Evolutionary conservation across 2,888 invertebrate genomes (phyloP).

Genomic region (Allophyes oxyacanthae): DNA sequence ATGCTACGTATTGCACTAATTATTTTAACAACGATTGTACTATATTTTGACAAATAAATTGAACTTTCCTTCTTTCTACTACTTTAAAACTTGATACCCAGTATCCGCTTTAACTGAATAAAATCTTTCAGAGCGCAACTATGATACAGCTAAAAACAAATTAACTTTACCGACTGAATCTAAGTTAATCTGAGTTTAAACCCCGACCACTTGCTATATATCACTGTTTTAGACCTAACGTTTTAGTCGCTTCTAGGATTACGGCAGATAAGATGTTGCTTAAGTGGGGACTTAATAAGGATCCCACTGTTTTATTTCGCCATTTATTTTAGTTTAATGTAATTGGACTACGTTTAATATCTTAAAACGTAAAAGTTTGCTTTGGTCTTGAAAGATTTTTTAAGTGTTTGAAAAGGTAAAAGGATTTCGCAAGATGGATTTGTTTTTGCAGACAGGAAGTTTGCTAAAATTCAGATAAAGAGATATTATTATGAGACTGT

Average conservation of each 20-base stretch:
- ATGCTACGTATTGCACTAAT: too few species aligned
- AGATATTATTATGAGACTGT: constrained; percentile 7
- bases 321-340: constrained; percentile 55
- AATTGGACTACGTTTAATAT: constrained; percentile 51
- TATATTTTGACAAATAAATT: too few species aligned
- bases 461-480: constrained; percentile 19
- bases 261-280: constrained; percentile 61
- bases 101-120: constrained; percentile 15
- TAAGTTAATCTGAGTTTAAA: constrained; percentile 59
- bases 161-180: constrained; percentile 48
- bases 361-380: constrained; percentile 42
- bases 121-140: constrained; percentile 25
- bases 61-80: too few species aligned
- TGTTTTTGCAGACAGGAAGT: constrained; percentile 46
- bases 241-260: constrained; percentile 59
- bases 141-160: constrained; percentile 45
- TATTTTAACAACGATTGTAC: too few species aligned
- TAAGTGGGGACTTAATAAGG: constrained; percentile 60
- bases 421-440: constrained; percentile 32
- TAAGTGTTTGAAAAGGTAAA: constrained; percentile 42
- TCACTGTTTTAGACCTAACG: constrained; percentile 60
- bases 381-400: constrained; percentile 34
- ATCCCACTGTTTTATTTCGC: constrained; percentile 54
- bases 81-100: too few species aligned
- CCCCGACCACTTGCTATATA: constrained; percentile 50